phyloP scores from a whole-genome alignment of 2,113 vertebrate genomes.

The Gallinago undulata region DNA sequence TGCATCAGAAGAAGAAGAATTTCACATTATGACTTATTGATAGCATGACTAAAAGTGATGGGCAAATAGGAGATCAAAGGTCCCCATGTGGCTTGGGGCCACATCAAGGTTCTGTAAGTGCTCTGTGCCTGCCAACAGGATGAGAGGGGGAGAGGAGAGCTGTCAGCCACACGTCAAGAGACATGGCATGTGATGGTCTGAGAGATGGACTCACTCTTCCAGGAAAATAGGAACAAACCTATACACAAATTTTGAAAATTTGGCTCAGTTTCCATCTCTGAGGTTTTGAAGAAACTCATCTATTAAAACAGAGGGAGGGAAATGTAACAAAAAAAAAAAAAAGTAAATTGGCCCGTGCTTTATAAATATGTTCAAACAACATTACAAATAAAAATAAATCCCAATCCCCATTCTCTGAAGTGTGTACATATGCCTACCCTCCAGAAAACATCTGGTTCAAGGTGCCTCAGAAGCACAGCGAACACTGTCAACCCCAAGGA shows the following conservation, averaged over 20 bases:
- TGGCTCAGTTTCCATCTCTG: not conserved
- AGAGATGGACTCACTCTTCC: not conserved
- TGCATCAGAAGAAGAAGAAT: not conserved
- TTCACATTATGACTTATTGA: not conserved
- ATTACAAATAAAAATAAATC: not conserved
- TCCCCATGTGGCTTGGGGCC: not conserved
- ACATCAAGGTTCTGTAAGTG: not conserved
- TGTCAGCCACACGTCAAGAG: not conserved
- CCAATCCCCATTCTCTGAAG: not conserved
- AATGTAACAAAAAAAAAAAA: not conserved
- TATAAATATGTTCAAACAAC: not conserved
- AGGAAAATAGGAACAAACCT: not conserved
- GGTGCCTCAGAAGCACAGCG: not conserved
- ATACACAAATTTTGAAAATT: not conserved
- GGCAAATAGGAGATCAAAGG: not conserved
- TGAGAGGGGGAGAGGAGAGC: not conserved
- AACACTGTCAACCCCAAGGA: not conserved
- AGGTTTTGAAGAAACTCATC: not conserved
- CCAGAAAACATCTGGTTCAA: not conserved
- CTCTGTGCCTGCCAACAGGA: not conserved
- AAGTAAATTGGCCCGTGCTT: fast-evolving
- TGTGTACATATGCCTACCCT: not conserved
- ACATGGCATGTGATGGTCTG: not conserved
- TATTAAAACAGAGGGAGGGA: not conserved
- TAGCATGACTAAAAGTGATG: not conserved